Percentiles rank a stretch among this genome's conserved stretches.
Conservation (phyloP, 1,140 invertebrate species). For the Thaumetopoea pityocampa region DNA sequence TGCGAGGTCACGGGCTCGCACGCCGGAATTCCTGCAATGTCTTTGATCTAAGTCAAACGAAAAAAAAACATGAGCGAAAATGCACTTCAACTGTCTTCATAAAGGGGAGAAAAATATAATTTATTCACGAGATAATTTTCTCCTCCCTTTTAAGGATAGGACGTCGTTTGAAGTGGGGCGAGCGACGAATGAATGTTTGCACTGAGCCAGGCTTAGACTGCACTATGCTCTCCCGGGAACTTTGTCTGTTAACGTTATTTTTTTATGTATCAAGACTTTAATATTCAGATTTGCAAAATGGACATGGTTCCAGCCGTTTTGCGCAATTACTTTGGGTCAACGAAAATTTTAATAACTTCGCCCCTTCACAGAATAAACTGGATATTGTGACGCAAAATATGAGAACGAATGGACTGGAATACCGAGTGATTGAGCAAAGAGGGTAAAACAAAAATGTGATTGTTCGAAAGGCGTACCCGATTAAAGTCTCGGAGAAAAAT, state of each 20-base stretch:
- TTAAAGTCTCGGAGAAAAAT: no score
- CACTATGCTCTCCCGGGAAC: slow-evolving; percentile 33
- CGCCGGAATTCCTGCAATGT: slow-evolving; percentile 59
- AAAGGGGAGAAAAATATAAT: slow-evolving; percentile 72
- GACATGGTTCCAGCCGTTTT: slow-evolving; percentile 1
- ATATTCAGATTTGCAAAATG: slow-evolving; percentile 10
- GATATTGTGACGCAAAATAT: neutral
- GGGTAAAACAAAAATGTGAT: no score
- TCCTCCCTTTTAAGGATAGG: slow-evolving; percentile 59
- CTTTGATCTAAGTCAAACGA: slow-evolving; percentile 67
- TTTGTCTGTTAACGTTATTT: slow-evolving; percentile 27
- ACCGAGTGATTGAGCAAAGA: no score
- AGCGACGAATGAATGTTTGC: slow-evolving; percentile 59
- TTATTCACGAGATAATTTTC: slow-evolving; percentile 75
- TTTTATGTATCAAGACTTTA: slow-evolving; percentile 18
- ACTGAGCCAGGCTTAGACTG: slow-evolving; percentile 23
- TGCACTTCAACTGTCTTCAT: slow-evolving; percentile 72
- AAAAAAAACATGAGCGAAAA: slow-evolving; percentile 68
- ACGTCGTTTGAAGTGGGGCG: slow-evolving; percentile 57
- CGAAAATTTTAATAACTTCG: no score
- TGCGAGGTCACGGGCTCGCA: slow-evolving; percentile 49
- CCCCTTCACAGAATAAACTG: no score
- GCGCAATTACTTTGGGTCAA: slow-evolving; percentile 4
- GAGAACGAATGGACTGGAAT: neutral
- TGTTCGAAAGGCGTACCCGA: no score